Base-by-base conservation (phyloP, 2,888 invertebrate species). In the Drosophila paramelanica region DNA sequence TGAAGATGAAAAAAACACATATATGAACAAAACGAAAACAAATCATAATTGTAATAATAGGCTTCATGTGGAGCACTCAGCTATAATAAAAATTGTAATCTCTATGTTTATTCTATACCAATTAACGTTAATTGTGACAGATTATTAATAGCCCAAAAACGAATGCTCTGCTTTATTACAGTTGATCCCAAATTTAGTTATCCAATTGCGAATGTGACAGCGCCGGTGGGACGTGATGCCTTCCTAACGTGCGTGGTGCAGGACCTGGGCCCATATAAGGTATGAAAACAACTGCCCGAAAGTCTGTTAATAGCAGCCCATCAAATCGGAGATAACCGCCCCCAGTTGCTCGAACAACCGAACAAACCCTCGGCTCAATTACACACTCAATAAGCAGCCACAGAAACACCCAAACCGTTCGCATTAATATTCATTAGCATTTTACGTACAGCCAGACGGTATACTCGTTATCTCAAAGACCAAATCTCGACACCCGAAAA, bases 211-310 rank as follows among this genome's bases (percentile, higher is more conserved):
- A 95, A 95, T 91, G 94, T 95, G 66, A 95, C 95, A 1, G 95
- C 94, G 14, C 94, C 95, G 2, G 94, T 95, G 59, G 95, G 95
- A 57, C 92, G 95, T 67, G 95, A 95, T 86, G 95, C 95, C 2
- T 93, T 94, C 3, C 93, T 95, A 58, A 94, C 94, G 13, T 95
- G 95, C 87, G 93, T 94, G 62, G 95, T 95, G 10, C 95, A 95
- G 85, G 94, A 95, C 90, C 92, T 95, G 73, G 94, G 94, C 66
- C 94, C 94, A 1, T 95, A 94, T 81, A 95, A 95, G 93, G 95
- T 95, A 92, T 6, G 43, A 92, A 81, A 69, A 27, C 23, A 13
- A 14, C 7, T 23, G 20, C 31, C 39, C 45, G 27, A 56, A 43
- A 69, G 66, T 66, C 77, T 65, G 55, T 51, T 75, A 65, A 64